A percentile compares a stretch with the other conserved stretches of the same genome.
These are phyloP conservation scores for Alexandromys fortis DNA, from an alignment of 2,113 vertebrate genomes.

Conservation along the genomic window DNA sequence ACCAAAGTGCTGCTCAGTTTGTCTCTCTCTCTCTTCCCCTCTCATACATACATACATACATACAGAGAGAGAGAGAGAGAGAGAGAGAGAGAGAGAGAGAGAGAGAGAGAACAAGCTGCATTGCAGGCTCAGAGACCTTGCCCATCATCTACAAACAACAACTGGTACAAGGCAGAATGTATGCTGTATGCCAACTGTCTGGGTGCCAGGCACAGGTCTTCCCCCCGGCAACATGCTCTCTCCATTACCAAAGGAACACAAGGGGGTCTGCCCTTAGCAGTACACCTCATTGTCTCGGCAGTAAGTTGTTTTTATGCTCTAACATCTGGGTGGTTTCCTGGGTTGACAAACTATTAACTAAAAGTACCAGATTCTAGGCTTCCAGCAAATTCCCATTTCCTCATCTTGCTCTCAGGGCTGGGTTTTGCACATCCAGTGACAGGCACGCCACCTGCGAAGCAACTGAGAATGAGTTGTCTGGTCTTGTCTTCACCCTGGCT, in stretches of 20 bases:
- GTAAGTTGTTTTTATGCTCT: slow-evolving; percentile 59
- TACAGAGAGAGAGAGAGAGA: not conserved
- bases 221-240: not conserved
- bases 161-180: not conserved
- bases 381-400: slow-evolving; percentile 31
- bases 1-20: not conserved
- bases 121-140: not conserved
- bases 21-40: not conserved
- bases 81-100: not conserved
- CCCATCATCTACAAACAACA: not conserved
- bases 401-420: not conserved
- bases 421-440: not conserved
- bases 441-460: not conserved
- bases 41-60: not conserved
- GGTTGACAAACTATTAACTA: slow-evolving; percentile 46
- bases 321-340: slow-evolving; percentile 58
- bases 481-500: slow-evolving; percentile 28
- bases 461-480: slow-evolving; percentile 17
- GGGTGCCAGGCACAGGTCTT: not conserved
- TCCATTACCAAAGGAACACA: not conserved
- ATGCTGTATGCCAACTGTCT: not conserved
- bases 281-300: slow-evolving; percentile 16
- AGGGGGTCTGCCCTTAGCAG: not conserved
- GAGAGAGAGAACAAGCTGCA: not conserved
- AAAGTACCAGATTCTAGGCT: not conserved